Conservation (phyloP, 2,113 vertebrate genomes). For the Semnopithecus entellus region DNA sequence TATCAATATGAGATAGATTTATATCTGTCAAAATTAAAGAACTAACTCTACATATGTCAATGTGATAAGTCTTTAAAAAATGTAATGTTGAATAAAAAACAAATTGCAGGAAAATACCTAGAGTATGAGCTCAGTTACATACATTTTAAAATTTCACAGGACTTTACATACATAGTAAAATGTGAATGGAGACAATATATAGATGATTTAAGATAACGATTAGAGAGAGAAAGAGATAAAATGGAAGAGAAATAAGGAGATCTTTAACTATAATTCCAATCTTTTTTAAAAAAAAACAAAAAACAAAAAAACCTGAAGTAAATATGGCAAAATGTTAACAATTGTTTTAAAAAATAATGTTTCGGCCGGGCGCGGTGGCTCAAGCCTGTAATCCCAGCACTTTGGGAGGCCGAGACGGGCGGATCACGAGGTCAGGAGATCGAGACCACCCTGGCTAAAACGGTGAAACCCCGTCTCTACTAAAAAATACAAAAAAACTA, state of each 20-base stretch:
- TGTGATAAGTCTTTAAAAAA: neutral
- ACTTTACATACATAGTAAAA: neutral
- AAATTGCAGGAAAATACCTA: neutral
- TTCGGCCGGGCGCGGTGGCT: too few species aligned
- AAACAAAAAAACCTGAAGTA: neutral
- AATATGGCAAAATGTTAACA: conserved; percentile 17
- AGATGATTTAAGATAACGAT: neutral
- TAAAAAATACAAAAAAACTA: too few species aligned
- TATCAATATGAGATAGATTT: neutral
- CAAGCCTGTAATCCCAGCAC: too few species aligned
- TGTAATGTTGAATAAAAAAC: neutral
- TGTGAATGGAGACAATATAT: neutral
- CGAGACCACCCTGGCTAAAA: too few species aligned
- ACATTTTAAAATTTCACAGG: neutral
- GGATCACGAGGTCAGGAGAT: too few species aligned
- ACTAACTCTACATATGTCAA: neutral
- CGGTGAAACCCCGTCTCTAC: too few species aligned
- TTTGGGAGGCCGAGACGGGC: too few species aligned
- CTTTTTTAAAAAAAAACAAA: neutral
- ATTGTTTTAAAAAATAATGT: neutral
- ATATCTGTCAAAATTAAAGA: neutral
- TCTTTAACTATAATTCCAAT: neutral
- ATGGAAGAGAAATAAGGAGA: neutral
- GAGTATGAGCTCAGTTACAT: neutral
- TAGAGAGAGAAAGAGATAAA: neutral